Base-by-base conservation (phyloP, 2,113 vertebrate species). In the Hippocampus guttulatus region DNA sequence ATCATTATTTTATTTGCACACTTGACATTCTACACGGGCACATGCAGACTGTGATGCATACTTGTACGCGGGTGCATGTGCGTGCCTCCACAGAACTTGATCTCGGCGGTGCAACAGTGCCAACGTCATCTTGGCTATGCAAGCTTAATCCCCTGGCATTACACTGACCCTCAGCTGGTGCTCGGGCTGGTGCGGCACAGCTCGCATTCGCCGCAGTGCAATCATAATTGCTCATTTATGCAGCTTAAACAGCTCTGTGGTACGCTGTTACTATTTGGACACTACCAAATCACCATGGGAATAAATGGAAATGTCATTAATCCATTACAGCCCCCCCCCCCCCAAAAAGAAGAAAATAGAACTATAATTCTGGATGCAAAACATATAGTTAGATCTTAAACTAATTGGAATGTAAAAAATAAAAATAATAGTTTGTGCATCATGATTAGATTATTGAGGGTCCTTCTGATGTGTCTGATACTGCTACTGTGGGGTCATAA, bases 81-180 rank as follows among this genome's bases (percentile, higher is more conserved):
- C 76, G 40, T 80, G 78, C 75, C 61, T 79, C 62, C 68, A 85
- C 75, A 81, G 77, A 86, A 78, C 78, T 71, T 79, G 82, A 87
- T 85, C 85, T 81, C 72, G 23, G 66, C 9, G 23, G 66, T 61
- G 80, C 80, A 72, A 75, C 81, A 57, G 67, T 84, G 84, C 78
- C 81, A 87, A 72, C 65, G 27, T 76, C 70, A 77, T 81, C 70
- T 74, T 75, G 81, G 80, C 84, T 33, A 68, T 77, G 84, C 74
- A 73, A 81, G 73, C 78, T 83, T 84, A 84, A 87, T 88, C 84
- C 75, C 38, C 69, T 81, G 75, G 85, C 76, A 77, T 77, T 76
- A 73, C 65, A 73, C 73, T 63, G 66, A 70, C 74, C 76, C 75
- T 81, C 69, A 82, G 84, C 64, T 71, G 60, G 58, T 41, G 2